A percentile compares a stretch with the other conserved stretches of the same genome.
phyloP scores from a whole-genome alignment of 2,113 vertebrate species.

The Shinisaurus crocodilurus region DNA sequence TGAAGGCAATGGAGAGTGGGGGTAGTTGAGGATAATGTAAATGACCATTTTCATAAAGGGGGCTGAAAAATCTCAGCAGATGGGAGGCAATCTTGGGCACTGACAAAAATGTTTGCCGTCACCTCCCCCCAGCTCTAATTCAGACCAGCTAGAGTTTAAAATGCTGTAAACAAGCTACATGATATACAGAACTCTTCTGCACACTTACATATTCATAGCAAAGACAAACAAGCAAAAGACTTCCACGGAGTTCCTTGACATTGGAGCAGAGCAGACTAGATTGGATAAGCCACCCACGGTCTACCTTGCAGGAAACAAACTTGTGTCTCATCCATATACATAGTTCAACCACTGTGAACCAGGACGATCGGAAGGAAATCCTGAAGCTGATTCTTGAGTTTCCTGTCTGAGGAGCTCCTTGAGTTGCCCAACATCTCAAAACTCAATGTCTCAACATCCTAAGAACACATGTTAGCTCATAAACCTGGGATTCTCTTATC shows the following conservation, averaged over 20 bases:
- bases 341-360: background rate
- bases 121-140: background rate
- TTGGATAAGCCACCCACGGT: background rate
- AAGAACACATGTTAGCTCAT: constrained; percentile 70
- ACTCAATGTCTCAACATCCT: constrained; percentile 22
- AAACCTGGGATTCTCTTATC: constrained; percentile 70
- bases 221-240: too few species aligned
- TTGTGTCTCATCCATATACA: background rate
- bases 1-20: background rate
- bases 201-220: too few species aligned
- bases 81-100: background rate
- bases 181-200: background rate
- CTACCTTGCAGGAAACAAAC: rapidly evolving
- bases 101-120: background rate
- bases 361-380: rapidly evolving
- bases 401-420: background rate
- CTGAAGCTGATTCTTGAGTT: background rate
- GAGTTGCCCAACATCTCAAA: constrained; percentile 18
- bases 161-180: background rate
- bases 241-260: background rate
- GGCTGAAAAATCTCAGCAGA: background rate
- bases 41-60: background rate
- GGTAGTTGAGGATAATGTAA: too few species aligned
- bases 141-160: background rate
- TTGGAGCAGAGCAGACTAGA: rapidly evolving